These are phyloP conservation scores for Perithous albicinctus DNA, from an alignment of 2,888 invertebrate genomes.

Conservation along the genomic window DNA sequence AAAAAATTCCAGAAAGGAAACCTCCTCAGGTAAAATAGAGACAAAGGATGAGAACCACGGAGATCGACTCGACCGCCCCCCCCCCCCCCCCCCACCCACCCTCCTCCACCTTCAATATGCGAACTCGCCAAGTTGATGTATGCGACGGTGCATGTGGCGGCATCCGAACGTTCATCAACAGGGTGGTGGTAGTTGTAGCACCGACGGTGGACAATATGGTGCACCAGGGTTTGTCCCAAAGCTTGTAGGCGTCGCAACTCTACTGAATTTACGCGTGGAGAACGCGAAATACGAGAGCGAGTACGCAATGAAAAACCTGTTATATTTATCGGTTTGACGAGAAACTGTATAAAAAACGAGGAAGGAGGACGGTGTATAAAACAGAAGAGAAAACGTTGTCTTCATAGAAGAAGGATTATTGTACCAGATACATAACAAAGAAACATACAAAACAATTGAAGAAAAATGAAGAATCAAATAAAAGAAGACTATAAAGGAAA, in stretches of 20 bases:
- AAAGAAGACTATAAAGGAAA: neutral
- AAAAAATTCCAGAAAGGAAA: no score
- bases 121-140: conserved; percentile 74
- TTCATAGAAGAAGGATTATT: no score
- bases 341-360: neutral
- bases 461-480: neutral
- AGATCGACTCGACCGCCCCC: conserved; percentile 31
- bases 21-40: neutral
- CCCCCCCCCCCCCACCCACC: no score
- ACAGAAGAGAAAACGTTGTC: neutral
- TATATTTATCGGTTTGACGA: conserved; percentile 54
- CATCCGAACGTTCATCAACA: conserved; percentile 75
- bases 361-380: neutral
- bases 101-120: conserved; percentile 65
- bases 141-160: conserved; percentile 66
- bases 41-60: conserved; percentile 48
- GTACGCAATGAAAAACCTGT: conserved; percentile 43
- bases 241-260: conserved; percentile 25
- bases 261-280: conserved; percentile 33
- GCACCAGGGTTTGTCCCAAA: conserved; percentile 32
- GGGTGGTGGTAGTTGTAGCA: conserved; percentile 28
- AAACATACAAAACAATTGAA: neutral
- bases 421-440: no score
- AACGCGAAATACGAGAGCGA: conserved; percentile 43
- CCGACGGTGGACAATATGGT: conserved; percentile 37